Evolutionary conservation across 2,797 vertebrate genomes (phyloP).

Genomic region (Falco biarmicus): DNA sequence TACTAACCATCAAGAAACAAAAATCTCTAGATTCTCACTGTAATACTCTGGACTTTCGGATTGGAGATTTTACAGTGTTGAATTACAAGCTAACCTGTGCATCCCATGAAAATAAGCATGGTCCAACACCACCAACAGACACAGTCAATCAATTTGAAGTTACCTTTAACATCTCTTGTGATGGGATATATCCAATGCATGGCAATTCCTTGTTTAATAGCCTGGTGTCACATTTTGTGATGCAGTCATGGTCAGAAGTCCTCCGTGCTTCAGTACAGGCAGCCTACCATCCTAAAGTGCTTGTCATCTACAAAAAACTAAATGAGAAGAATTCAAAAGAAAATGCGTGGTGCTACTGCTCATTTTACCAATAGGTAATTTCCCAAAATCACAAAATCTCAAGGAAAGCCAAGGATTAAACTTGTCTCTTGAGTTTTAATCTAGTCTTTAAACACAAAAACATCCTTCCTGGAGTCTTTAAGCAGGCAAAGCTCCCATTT

Average conservation of each 20-base stretch:
- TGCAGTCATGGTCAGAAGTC: not conserved
- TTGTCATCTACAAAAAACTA: not conserved
- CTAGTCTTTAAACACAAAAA: conserved; percentile 17
- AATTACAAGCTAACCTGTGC: not conserved
- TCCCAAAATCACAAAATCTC: not conserved
- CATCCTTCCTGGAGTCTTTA: conserved; percentile 7
- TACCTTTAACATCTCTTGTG: not conserved
- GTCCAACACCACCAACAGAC: not conserved
- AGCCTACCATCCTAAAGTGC: not conserved
- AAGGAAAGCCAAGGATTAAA: not conserved
- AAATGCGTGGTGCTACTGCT: not conserved
- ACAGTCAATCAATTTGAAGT: not conserved
- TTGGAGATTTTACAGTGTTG: not conserved
- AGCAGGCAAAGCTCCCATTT: not conserved
- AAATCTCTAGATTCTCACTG: not conserved
- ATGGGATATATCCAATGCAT: not conserved
- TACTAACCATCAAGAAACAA: not conserved
- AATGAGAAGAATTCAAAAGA: not conserved
- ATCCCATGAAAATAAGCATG: not conserved
- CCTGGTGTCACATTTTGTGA: not conserved
- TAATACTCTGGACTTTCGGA: not conserved
- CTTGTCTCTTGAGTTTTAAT: not conserved
- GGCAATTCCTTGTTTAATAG: not conserved
- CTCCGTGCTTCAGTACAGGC: not conserved
- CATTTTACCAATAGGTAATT: not conserved